Percentiles rank a stretch among this genome's conserved stretches.
Conservation (phyloP, 2,797 vertebrate genomes). For the Glyptemys insculpta region DNA sequence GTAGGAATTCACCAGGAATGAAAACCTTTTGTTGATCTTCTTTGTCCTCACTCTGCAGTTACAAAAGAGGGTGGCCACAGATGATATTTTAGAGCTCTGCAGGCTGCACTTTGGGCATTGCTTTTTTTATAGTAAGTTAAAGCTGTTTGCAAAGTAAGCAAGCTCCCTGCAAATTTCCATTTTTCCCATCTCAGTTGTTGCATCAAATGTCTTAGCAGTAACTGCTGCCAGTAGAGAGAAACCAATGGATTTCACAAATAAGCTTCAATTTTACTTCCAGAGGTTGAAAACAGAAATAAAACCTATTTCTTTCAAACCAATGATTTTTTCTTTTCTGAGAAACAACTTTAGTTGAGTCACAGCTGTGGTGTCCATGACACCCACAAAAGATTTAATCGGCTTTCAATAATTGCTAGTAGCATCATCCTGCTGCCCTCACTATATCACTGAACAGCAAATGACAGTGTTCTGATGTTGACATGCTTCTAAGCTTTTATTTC, state of each 20-base stretch:
- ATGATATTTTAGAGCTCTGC: not conserved
- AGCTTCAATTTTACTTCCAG: conserved; percentile 11
- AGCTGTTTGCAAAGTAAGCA: conserved; percentile 7
- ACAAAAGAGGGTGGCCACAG: not conserved
- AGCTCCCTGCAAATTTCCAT: conserved; percentile 10
- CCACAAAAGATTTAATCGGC: not conserved
- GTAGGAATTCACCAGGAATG: not conserved
- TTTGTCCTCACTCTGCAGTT: not conserved
- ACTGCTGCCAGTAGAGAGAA: conserved; percentile 1
- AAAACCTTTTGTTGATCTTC: not conserved
- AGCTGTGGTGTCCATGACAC: not conserved
- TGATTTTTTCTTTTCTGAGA: not conserved
- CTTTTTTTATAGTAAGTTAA: not conserved
- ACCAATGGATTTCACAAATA: not conserved
- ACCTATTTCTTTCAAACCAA: not conserved
- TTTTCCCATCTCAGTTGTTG: not conserved
- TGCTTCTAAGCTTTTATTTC: not conserved
- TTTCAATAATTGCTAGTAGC: not conserved
- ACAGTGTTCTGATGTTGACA: not conserved
- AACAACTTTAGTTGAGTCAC: not conserved
- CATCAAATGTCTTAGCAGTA: conserved; percentile 38
- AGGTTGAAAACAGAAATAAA: conserved; percentile 9
- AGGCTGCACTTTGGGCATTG: not conserved
- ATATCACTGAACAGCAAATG: not conserved
- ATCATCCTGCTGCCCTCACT: not conserved